Base-by-base conservation (phyloP, 2,888 invertebrate species). In the Rhamphomyia laevipes region DNA sequence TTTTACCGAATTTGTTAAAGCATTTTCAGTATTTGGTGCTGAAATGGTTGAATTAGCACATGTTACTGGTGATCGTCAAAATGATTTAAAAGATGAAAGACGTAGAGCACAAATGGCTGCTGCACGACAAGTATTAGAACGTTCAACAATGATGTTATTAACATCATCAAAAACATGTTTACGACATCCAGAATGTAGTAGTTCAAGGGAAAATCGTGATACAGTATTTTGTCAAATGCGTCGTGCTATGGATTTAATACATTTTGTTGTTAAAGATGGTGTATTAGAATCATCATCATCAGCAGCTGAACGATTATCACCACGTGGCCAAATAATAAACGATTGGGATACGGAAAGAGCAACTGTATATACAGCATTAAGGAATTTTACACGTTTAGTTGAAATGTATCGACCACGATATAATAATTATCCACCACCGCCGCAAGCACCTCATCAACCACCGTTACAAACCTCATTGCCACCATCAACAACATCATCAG, bases 31-130 rank as follows among this genome's bases (percentile, higher is more conserved):
- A 69, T 97, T 99, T 69, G 99, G 97, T 38, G 87, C 87, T 18
- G 95, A 97, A 70, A 97, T 99, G 96, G 95, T 99, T 56, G 96
- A 97, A 68, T 74, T 99, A 58, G 96, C 97, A 21, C 89, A 96
- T 67, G 77, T 96, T 52, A 93, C 94, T 17, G 94, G 67, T 35
- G 82, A 82, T 63, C 71, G 81, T 53, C 77, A 85, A 61, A 92
- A 90, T 63, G 93, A 89, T 66, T 74, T 89, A 50, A 86, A 91
- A 61, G 95, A 95, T 71, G 97, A 97, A 69, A 78, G 94, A 60
- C 77, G 96, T 59, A 76, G 92, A 61, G 93, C 97, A 13, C 96
- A 97, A 75, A 95, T 99, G 81, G 87, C 89, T 11, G 92, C 94
- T 21, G 96, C 97, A 0, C 78, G 97, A 58, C 90, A 93, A 62